These are phyloP conservation scores for Himalopsyche japonica DNA, from an alignment of 2,888 invertebrate genomes.

Conservation along the genomic window DNA sequence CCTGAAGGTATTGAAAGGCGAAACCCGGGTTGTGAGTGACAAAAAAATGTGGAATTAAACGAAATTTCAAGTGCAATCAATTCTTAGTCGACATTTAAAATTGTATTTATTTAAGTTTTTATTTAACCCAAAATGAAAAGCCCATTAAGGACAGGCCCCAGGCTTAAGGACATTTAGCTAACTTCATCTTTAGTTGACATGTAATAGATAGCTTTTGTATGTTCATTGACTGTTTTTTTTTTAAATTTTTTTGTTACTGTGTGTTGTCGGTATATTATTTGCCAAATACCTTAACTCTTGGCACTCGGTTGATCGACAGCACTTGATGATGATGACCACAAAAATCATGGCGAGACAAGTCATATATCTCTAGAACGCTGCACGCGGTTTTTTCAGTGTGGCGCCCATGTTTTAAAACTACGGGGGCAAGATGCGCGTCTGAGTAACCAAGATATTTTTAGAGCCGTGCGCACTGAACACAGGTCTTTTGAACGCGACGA, in stretches of 20 bases:
- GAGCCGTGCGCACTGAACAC: neutral
- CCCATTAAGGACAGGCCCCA: too few relatives aligned
- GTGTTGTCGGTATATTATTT: neutral
- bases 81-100: too few relatives aligned
- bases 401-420: neutral
- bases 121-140: too few relatives aligned
- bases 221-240: too few relatives aligned
- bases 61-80: too few relatives aligned
- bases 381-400: neutral
- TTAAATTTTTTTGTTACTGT: neutral
- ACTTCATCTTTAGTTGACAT: too few relatives aligned
- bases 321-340: neutral
- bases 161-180: too few relatives aligned
- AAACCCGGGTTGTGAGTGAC: too few relatives aligned
- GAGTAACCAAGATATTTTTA: neutral
- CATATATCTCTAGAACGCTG: neutral
- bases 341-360: neutral
- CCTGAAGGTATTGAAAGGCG: too few relatives aligned
- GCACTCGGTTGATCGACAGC: neutral
- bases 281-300: neutral
- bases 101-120: too few relatives aligned
- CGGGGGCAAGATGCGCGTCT: neutral
- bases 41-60: too few relatives aligned
- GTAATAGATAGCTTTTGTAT: too few relatives aligned
- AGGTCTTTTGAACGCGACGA: neutral